Base-by-base conservation (phyloP, 1,140 invertebrate species). In the Ooceraea biroi region DNA sequence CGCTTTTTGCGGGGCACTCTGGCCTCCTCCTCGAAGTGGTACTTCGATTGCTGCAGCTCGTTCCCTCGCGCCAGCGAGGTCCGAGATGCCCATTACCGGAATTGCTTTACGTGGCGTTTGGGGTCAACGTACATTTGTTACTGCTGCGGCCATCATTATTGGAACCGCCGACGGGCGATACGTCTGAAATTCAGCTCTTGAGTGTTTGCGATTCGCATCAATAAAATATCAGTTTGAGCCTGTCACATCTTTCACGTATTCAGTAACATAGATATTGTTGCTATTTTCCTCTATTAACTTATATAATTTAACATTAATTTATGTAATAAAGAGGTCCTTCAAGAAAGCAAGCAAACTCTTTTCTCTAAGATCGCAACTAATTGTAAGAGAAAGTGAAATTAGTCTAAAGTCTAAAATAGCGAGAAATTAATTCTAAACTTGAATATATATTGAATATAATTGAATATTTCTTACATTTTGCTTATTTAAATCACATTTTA, bases 51-150 rank as follows among this genome's bases (percentile, higher is more conserved):
- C 22, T 41, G 52, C 14, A 1, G 22, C 36, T 71, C 57, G 74
- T 44, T 60, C 25, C 48, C n/a, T n/a, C 46, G 22, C 36, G 74
- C 55, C 41, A 52, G 25, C 12, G 55, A 11, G 46, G 41, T 5
- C 46, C 30, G 48, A 72, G 78, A 74, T 72, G 69, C 68, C 66
- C 68, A 60, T 82, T 82, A 73, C 66, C 69, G 55, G 46, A 73
- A 82, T 82, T 82, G 78, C 66, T 60, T 82, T 63, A 63, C 66
- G 77, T 41, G 36, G 78, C 69, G 25, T 73, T 82, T 27, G 46
- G 3, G 76, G 76, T 78, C 76, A 80, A 80, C 65, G 65, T 80
- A 69, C 76, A 71, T 71, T 80, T 71, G 76, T 80, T 80, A 80
- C 76, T 10, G 57, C 41, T 52, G 22, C 61, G 48, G n/a, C 50